A percentile compares a stretch with the other conserved stretches of the same genome.
Conservation (phyloP, 2,888 invertebrate genomes). For the Melanostoma mellinum region DNA sequence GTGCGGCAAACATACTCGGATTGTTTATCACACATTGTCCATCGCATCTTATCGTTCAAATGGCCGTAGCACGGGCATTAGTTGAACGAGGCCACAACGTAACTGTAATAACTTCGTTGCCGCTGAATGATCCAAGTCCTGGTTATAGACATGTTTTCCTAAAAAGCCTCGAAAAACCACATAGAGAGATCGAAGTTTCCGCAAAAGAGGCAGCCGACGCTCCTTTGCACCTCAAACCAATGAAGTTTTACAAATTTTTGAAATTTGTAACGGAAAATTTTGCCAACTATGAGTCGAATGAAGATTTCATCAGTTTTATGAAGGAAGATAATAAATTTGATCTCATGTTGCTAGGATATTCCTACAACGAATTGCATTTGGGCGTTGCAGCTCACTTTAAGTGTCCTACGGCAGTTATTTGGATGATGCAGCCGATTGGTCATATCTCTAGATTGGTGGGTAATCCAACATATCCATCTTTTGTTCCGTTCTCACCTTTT, state of each 20-base stretch:
- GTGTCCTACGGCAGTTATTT: conserved; percentile 74
- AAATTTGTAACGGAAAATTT: conserved; percentile 22
- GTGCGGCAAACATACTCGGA: conserved; percentile 78
- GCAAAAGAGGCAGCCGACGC: background rate
- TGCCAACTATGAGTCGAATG: conserved; percentile 59
- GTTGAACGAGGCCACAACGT: conserved; percentile 80
- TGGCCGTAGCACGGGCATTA: conserved; percentile 78
- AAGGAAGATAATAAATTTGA: conserved; percentile 74
- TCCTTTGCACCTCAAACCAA: background rate
- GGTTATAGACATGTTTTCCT: conserved; percentile 78
- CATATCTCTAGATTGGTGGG: conserved; percentile 71
- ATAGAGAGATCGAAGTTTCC: conserved; percentile 13
- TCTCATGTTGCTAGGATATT: conserved; percentile 75
- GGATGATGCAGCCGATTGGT: conserved; percentile 67
- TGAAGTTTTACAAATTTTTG: background rate
- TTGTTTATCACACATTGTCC: conserved; percentile 79
- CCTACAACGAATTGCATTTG: conserved; percentile 73
- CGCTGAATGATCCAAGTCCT: conserved; percentile 77
- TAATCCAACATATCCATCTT: conserved; percentile 69
- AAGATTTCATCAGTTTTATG: conserved; percentile 69
- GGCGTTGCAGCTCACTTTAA: conserved; percentile 76
- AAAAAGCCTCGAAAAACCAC: conserved; percentile 15
- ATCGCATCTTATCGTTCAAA: conserved; percentile 80
- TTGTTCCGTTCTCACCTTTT: conserved; percentile 59
- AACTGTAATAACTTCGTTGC: conserved; percentile 77